Conservation (phyloP, 1,140 invertebrate genomes). For the Hydropsyche tenuis region DNA sequence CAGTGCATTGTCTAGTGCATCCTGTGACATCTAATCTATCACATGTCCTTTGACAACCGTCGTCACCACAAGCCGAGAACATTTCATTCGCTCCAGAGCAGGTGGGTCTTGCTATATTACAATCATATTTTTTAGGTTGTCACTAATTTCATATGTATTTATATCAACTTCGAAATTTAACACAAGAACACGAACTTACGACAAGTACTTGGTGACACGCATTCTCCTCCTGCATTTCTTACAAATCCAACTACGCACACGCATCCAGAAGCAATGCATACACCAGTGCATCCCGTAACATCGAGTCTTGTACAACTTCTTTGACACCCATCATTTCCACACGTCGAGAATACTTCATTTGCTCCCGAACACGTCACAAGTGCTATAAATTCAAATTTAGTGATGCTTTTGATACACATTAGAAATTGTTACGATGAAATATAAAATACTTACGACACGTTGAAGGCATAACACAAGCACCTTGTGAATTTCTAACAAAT, state of each 20-base stretch:
- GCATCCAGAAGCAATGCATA: neutral
- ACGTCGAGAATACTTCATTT: constrained; percentile 28
- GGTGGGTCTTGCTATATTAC: neutral
- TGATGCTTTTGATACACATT: neutral
- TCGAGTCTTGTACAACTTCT: neutral
- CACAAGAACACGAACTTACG: neutral
- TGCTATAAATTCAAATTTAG: neutral
- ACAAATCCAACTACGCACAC: neutral
- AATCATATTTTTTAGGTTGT: neutral
- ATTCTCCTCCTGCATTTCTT: neutral
- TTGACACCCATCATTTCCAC: neutral
- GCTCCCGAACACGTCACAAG: neutral
- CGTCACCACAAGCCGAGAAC: neutral
- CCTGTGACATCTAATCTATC: neutral
- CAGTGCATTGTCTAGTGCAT: constrained; percentile 19
- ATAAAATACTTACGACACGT: constrained; percentile 1
- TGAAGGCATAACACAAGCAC: neutral
- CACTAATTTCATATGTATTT: neutral
- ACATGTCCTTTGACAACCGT: neutral
- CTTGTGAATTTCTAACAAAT: neutral
- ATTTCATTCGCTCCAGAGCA: neutral
- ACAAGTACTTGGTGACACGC: neutral
- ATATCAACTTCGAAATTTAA: neutral
- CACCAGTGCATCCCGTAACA: neutral
- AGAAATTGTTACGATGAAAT: neutral